Base-by-base conservation (phyloP, 2,113 vertebrate genomes). In the Cavia aperea region DNA sequence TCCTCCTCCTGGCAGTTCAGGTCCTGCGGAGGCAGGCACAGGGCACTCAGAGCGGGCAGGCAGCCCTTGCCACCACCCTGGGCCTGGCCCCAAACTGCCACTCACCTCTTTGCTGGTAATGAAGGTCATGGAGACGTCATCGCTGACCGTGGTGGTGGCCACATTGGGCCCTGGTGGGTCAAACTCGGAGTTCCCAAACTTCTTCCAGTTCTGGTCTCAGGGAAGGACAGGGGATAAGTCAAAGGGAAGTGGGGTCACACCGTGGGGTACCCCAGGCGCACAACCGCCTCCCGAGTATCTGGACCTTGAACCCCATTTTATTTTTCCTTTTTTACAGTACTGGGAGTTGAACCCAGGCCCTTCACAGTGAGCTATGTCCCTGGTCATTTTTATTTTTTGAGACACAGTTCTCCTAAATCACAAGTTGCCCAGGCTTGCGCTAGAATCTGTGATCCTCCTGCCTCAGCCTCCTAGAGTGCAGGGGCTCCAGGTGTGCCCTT, bases 91-190 rank as follows among this genome's bases (percentile, higher is more conserved):
- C 2, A 0, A 2, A 58, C 62, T 0, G 29, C 56, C 1, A 6
- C 96, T 93, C 77, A 98, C 99, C 98, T 99, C 99, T 97, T 99
- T 99, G 98, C 98, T 99, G 96, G 99, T 99, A 95, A 99, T 99
- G 96, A 99, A 99, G 5, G 98, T 99, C 99, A 99, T 99, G 94
- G 98, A 99, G 65, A 99, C 99, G 0, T 99, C 99, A 3, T 99
- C 99, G 1, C 99, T 99, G 96, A 99, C 99, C 0, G 99, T 99
- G 66, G 99, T 99, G 60, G 99, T 99, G 89, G 99, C 99, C 92
- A 99, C 99, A 15, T 99, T 99, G 1, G 99, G 99, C 1, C 99
- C 99, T 0, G 98, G 98, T 0, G 98, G 97, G 39, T 99, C 99
- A 12, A 97, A 99, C 94, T 99, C 99, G 0, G 99, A 99, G 96